Base-by-base conservation (phyloP, 2,888 invertebrate species). In the Limnephilus lunatus region DNA sequence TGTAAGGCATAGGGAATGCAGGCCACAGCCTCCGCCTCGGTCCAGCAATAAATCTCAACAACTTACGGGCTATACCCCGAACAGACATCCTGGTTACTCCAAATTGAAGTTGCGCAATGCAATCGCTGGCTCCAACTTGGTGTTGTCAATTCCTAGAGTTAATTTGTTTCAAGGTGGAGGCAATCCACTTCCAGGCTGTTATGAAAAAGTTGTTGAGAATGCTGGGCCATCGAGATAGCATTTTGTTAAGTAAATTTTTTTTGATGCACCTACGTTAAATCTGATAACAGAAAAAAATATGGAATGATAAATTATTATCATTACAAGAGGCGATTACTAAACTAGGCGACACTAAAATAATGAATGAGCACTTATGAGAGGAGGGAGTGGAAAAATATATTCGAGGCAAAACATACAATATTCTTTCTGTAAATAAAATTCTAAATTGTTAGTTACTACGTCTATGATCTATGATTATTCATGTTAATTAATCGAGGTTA, bases 21-120 rank as follows among this genome's bases (percentile, higher is more conserved):
- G 39, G 86, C 81, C 88, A 11, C 80, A 80, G 88, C 88, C 80
- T 48, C 68, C n/a, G 25, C 85, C 25, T 83, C 68, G 44, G 91
- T 89, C 89, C 89, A 19, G 53, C 82, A 83, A 92, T 93, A 93
- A 93, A 93, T 93, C 93, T 90, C 90, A 89, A 91, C 91, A 92
- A 92, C 91, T 90, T 91, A 91, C 91, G 44, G 83, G 91, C 93
- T 91, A 93, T 93, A 92, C 90, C 90, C 85, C n/a, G 39, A 81
- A 90, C 92, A 86, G 87, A 90, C 90, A 81, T 92, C 90, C 87
- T 83, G 89, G 92, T 92, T 89, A 91, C 90, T 87, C 87, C 82
- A 31, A 91, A 92, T 93, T 91, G 93, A 91, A 92, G 89, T 91
- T 92, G 92, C 90, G 80, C 91, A 91, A 88, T 93, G 92, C 92